Evolutionary conservation across 2,113 vertebrate genomes (phyloP), one percentile per base, ranked within the genome.

Genomic region (Vulpes vulpes): DNA sequence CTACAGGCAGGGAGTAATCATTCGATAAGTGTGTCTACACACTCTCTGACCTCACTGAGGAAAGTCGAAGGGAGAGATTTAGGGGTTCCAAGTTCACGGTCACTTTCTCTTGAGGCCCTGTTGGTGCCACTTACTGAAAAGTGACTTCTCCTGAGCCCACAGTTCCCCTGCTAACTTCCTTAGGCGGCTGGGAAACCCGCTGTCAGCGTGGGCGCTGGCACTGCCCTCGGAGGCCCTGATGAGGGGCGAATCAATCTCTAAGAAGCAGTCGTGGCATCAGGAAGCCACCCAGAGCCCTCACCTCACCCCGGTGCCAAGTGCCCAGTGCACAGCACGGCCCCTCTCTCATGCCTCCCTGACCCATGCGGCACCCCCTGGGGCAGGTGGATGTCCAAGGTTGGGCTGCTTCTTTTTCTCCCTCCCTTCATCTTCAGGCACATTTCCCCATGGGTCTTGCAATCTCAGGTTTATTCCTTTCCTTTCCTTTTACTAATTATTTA

Each of bases 301-400:
- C 19, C 17, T 84, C 12, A 1, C 12, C 9, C 17, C 1, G 0
- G 16, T 32, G 38, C 49, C 92, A 20, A 0, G 8, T 0, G 3
- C 4, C 43, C 32, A 16, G 2, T 17, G 2, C 6, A 11, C 3
- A 74, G 35, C 15, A 0, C 0, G 1, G 35, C 67, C 30, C 59
- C 8, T 38, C 55, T 2, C 57, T 49, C 43, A 43, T 6, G 22
- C 1, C 1, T 7, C 60, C 53, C 16, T 16, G 10, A 43, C 1
- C 8, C 65, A 22, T 0, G 0, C 1, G 3, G 5, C 0, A 1
- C 14, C 91, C 32, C 0, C n/a, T 0, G 1, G 3, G 0, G 12
- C 60, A 2, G 0, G 4, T 1, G 10, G 4, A 0, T 49, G 60
- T 43, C 90, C 91, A 43, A n/a, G 23, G 17, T 2, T 0, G 2